These are phyloP conservation scores for Chaetodon trifascialis DNA, from an alignment of 2,113 vertebrate species.

Conservation along the genomic window DNA sequence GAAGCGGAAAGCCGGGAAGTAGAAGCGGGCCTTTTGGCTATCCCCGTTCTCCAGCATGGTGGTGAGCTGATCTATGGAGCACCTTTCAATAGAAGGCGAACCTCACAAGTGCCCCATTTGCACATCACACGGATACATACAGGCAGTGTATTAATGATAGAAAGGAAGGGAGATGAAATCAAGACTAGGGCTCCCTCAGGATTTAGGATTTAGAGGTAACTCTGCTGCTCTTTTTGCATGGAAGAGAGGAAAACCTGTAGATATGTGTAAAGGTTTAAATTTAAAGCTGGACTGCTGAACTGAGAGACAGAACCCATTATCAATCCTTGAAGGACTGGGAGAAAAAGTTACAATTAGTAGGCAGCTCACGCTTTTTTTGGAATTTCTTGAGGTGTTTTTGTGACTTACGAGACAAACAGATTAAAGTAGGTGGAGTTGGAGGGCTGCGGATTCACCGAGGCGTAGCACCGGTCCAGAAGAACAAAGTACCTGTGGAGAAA, in stretches of 20 bases:
- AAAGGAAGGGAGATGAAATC: slow-evolving; percentile 31
- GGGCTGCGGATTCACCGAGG: slow-evolving; percentile 73
- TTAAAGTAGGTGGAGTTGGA: slow-evolving; percentile 79
- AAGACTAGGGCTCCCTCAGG: slow-evolving; percentile 41
- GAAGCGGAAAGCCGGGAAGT: slow-evolving; percentile 84
- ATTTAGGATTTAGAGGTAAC: slow-evolving; percentile 34
- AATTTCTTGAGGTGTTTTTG: slow-evolving; percentile 7
- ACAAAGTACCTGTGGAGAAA: slow-evolving; percentile 79
- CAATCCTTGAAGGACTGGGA: slow-evolving; percentile 10
- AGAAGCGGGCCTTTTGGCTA: slow-evolving; percentile 80
- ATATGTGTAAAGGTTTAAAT: slow-evolving; percentile 32
- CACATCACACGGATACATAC: slow-evolving; percentile 53
- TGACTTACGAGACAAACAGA: slow-evolving; percentile 82
- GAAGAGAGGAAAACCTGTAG: slow-evolving; percentile 37
- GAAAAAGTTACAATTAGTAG: slow-evolving; percentile 12
- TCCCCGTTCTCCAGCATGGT: slow-evolving; percentile 78
- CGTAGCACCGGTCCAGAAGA: slow-evolving; percentile 79
- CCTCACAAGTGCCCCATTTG: slow-evolving; percentile 57
- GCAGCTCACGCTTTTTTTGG: not conserved
- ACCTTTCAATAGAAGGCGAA: slow-evolving; percentile 76
- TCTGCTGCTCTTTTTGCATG: slow-evolving; percentile 18
- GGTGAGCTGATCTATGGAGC: slow-evolving; percentile 74
- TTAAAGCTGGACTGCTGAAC: slow-evolving; percentile 32
- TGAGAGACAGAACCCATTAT: slow-evolving; percentile 26
- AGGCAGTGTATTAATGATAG: slow-evolving; percentile 54